Conservation (phyloP, 2,888 invertebrate species). For the Diloba caeruleocephala region DNA sequence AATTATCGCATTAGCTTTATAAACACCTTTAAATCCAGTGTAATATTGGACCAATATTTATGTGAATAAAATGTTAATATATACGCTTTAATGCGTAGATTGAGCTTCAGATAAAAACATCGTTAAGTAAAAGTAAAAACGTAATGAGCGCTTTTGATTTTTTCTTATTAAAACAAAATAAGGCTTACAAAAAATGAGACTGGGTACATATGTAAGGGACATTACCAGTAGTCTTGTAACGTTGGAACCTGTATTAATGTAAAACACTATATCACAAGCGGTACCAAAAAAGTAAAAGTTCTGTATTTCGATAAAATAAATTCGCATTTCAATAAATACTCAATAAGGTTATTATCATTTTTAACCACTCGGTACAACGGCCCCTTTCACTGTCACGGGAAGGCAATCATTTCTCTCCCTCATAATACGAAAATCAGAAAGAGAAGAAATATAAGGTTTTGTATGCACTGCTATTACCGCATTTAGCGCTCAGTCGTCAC, state of each 20-base stretch:
- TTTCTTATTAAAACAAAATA: too few relatives aligned
- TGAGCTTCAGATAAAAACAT: too few relatives aligned
- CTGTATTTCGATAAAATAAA: conserved; percentile 6
- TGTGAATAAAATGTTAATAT: too few relatives aligned
- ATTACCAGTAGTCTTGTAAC: too few relatives aligned
- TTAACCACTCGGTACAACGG: conserved; percentile 57
- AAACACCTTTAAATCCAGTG: conserved; percentile 12
- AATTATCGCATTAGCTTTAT: conserved; percentile 33
- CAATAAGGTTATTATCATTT: conserved; percentile 31
- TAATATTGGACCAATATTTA: too few relatives aligned
- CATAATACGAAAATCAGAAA: conserved; percentile 24
- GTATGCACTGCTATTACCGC: conserved; percentile 51
- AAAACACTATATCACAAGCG: not conserved
- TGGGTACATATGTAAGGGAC: too few relatives aligned
- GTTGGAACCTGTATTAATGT: too few relatives aligned
- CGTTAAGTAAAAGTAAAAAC: too few relatives aligned
- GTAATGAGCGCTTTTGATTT: too few relatives aligned
- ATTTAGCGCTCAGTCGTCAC: conserved; percentile 50
- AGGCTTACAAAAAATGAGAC: too few relatives aligned
- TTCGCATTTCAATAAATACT: conserved; percentile 1
- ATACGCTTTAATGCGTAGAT: too few relatives aligned
- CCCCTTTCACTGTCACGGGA: conserved; percentile 70
- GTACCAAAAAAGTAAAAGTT: too few relatives aligned
- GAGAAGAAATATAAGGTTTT: conserved; percentile 45
- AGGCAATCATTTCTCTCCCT: conserved; percentile 43